phyloP scores from a whole-genome alignment of 2,797 vertebrate genomes.

The Acanthurus tractus region DNA sequence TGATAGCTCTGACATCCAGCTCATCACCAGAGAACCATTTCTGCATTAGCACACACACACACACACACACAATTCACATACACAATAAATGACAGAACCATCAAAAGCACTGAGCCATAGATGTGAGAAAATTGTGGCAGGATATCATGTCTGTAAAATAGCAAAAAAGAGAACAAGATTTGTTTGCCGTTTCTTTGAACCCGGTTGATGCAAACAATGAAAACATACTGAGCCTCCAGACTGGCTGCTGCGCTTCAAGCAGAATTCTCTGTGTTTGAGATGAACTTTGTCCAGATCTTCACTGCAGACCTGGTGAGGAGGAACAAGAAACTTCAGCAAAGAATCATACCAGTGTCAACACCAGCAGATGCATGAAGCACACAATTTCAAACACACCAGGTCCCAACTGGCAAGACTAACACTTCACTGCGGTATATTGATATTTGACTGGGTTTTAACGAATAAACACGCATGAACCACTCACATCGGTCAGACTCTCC shows the following conservation, averaged over 20 bases:
- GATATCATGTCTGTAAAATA: background rate
- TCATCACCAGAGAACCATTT: constrained; percentile 87
- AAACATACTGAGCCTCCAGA: constrained; percentile 82
- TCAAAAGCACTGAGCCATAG: background rate
- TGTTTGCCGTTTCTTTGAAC: background rate
- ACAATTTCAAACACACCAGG: background rate
- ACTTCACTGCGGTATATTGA: too few species aligned
- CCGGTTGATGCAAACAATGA: background rate
- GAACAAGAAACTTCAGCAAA: background rate
- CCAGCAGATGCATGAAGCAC: background rate
- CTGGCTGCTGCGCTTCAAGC: constrained; percentile 69
- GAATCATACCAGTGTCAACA: background rate
- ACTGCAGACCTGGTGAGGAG: constrained; percentile 85
- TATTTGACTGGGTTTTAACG: too few species aligned
- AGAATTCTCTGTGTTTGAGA: constrained; percentile 81
- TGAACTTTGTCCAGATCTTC: constrained; percentile 70
- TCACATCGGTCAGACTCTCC: constrained; percentile 91
- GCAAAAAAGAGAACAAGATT: background rate
- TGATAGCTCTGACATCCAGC: constrained; percentile 89
- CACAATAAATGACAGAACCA: background rate
- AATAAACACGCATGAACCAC: constrained; percentile 48
- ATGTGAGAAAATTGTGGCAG: background rate
- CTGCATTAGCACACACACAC: constrained; percentile 66
- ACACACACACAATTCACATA: background rate
- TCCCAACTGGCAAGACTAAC: background rate